Conservation (phyloP, 2,888 invertebrate genomes). For the Agrochola lychnidis region DNA sequence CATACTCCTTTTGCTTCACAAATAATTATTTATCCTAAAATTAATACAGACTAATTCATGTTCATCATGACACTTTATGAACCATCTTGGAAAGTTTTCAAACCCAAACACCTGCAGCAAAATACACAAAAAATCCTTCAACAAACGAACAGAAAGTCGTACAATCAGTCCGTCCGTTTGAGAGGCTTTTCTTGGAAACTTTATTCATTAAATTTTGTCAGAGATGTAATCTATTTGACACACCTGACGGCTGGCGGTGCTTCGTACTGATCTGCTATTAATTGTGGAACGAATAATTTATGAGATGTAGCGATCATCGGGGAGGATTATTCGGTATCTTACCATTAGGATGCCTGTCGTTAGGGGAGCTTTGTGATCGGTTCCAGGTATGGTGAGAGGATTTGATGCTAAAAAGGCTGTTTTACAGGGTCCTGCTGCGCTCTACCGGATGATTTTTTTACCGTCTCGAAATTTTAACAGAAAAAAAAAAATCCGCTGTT, state of each 20-base stretch:
- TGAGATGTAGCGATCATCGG: constrained; percentile 80
- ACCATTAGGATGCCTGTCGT: constrained; percentile 78
- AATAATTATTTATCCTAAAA: too few species aligned
- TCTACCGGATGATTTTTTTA: too few species aligned
- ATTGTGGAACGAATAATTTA: constrained; percentile 83
- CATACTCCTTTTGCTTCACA: too few species aligned
- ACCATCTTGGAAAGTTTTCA: not conserved
- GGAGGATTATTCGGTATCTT: constrained; percentile 82
- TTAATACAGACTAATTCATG: too few species aligned
- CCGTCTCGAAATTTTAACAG: too few species aligned
- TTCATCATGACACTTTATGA: not conserved
- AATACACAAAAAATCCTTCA: constrained; percentile 31
- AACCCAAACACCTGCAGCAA: not conserved
- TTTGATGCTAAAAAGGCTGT: constrained; percentile 30
- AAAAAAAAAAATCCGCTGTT: too few species aligned
- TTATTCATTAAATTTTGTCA: constrained; percentile 78
- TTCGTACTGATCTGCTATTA: constrained; percentile 71
- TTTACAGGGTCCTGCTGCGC: not conserved
- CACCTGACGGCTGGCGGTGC: constrained; percentile 75
- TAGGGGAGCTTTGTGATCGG: constrained; percentile 55
- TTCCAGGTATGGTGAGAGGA: constrained; percentile 37
- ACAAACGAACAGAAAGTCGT: constrained; percentile 23
- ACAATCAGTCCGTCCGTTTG: constrained; percentile 43
- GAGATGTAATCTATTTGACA: constrained; percentile 76
- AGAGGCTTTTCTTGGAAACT: constrained; percentile 69